A percentile compares a stretch with the other conserved stretches of the same genome.
Evolutionary conservation across 2,888 invertebrate species (phyloP).

Genomic region (Acrobasis repandana): DNA sequence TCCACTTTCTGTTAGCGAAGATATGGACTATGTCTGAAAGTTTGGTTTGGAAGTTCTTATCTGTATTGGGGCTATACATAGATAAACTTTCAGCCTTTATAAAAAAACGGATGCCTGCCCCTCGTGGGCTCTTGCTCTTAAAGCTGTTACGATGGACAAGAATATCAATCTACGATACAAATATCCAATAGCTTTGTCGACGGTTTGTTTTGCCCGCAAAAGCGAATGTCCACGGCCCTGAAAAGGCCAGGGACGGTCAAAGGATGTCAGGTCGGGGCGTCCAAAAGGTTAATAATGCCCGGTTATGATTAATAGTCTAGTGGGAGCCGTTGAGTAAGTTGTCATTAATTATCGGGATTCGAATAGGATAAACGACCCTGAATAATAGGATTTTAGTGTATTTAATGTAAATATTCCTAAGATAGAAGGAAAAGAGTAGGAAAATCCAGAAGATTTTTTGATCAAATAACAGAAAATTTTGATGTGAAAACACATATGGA

Average conservation of each 20-base stretch:
- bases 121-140: too few relatives aligned
- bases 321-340: neutral
- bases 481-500: too few relatives aligned
- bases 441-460: too few relatives aligned
- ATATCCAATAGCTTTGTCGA: neutral
- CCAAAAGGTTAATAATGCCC: neutral
- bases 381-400: neutral
- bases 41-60: too few relatives aligned
- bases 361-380: neutral
- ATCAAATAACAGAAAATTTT: too few relatives aligned
- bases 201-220: neutral
- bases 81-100: too few relatives aligned
- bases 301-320: slow-evolving; percentile 1
- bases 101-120: too few relatives aligned
- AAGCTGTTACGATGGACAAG: neutral
- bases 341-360: neutral
- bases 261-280: neutral
- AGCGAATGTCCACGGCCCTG: neutral
- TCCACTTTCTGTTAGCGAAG: too few relatives aligned
- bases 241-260: neutral
- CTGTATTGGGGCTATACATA: too few relatives aligned
- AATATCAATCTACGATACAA: neutral
- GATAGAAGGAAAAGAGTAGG: too few relatives aligned
- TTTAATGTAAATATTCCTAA: too few relatives aligned
- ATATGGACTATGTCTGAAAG: too few relatives aligned